Conservation (phyloP, 1,140 invertebrate genomes). For the Anoplolepis gracilipes region DNA sequence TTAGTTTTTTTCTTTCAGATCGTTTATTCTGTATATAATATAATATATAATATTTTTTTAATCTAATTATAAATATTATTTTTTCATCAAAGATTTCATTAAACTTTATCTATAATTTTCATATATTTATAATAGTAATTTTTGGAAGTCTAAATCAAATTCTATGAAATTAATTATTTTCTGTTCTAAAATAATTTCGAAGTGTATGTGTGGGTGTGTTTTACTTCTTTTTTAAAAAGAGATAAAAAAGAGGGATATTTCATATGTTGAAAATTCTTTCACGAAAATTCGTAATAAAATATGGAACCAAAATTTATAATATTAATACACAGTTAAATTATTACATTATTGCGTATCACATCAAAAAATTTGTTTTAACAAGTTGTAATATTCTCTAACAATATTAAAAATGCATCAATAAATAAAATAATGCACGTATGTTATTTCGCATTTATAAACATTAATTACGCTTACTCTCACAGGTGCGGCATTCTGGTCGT, state of each 20-base stretch:
- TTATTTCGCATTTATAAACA: conserved; percentile 36
- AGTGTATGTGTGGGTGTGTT: background rate
- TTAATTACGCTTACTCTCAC: conserved; percentile 15
- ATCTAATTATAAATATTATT: conserved; percentile 10
- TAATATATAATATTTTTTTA: background rate
- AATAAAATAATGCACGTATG: conserved; percentile 38
- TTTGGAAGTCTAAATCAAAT: background rate
- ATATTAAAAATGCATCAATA: conserved; percentile 25
- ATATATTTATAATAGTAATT: background rate
- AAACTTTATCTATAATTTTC: conserved; percentile 36
- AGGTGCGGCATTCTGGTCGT: conserved; percentile 10
- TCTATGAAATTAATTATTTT: background rate
- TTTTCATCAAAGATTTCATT: conserved; percentile 24
- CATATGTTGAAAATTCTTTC: background rate
- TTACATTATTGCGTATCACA: background rate
- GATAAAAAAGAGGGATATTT: background rate
- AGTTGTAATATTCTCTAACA: conserved; percentile 2
- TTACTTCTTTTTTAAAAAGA: background rate
- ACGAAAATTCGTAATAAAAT: background rate
- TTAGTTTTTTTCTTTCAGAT: conserved; percentile 20
- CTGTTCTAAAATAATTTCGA: background rate
- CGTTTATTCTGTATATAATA: conserved; percentile 10
- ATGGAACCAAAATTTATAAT: background rate
- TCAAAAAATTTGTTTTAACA: conserved; percentile 13
- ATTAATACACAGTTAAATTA: background rate